Evolutionary conservation across 2,797 vertebrate genomes (phyloP), one percentile per base, ranked within the genome.

Genomic region (Parambassis ranga): DNA sequence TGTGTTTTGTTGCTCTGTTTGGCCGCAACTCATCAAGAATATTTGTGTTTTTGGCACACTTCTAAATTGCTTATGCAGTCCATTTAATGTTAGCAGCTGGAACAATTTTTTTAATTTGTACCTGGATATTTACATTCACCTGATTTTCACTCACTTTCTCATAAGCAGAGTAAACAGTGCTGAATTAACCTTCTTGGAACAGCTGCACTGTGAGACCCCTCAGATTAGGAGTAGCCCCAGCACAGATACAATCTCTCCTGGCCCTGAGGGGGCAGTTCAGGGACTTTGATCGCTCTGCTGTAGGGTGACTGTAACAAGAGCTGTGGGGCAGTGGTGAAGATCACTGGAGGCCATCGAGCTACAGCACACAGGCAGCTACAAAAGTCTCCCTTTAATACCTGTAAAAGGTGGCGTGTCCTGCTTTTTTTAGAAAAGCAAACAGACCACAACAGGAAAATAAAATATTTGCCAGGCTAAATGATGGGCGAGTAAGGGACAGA

Each of bases 401-500:
- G 66, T 49, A 68, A 81, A 88, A 77, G 75, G 79, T 73, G 77
- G 63, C 47, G 68, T 77, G 67, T 68, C 62, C 74, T 53, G 65
- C 80, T 84, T 82, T 79, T 89, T 87, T 83, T 70, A 87, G 88
- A 42, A 90, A 82, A 79, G 85, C 79, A 91, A 91, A 91, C 82
- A 90, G 49, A 63, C 79, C 71, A 81, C 76, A 85, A 90, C 73
- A 85, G 90, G 87, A 89, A 92, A 89, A 89, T 83, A 83, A 89
- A 92, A 93, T 93, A 93, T 92, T 92, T 91, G 85, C 81, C 58
- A 9, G 69, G 77, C 77, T 85, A 82, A 87, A 88, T 42, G 77
- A 77, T 56, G 76, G 76, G 58, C 57, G 64, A 88, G 75, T 55
- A 52, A 47, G 32, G 71, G 69, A 89, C 75, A 68, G 47, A 53